These are phyloP conservation scores for Leptinotarsa texana DNA, from an alignment of 1,140 invertebrate genomes.

Conservation along the genomic window DNA sequence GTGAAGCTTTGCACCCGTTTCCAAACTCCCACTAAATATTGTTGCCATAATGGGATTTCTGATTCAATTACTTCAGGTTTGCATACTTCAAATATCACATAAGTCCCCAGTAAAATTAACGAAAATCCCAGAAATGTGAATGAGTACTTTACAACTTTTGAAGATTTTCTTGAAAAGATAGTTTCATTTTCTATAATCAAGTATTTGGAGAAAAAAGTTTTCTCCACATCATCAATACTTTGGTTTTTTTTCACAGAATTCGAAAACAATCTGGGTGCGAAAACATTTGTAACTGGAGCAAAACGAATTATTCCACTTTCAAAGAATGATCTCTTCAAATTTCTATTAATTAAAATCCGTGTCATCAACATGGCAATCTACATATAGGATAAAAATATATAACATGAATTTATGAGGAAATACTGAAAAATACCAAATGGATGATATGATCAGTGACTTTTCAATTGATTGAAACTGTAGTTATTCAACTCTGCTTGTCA, in stretches of 20 bases:
- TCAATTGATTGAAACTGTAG: slow-evolving; percentile 10
- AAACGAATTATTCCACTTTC: not conserved
- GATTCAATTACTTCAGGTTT: slow-evolving; percentile 71
- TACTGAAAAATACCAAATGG: not conserved
- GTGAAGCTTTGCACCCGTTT: slow-evolving; percentile 32
- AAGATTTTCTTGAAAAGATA: not conserved
- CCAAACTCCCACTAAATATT: slow-evolving; percentile 69
- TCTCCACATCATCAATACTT: not conserved
- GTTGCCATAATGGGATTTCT: slow-evolving; percentile 68
- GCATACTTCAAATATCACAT: slow-evolving; percentile 68
- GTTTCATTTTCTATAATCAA: not conserved
- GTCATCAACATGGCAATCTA: not conserved
- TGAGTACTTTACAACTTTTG: not conserved
- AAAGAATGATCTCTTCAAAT: not conserved
- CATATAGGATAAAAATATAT: not conserved
- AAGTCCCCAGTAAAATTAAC: slow-evolving; percentile 54
- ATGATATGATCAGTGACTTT: not conserved
- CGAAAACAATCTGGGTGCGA: not conserved
- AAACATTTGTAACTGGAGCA: not conserved
- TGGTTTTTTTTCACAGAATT: not conserved
- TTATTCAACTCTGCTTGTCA: not conserved
- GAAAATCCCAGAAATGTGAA: slow-evolving; percentile 53
- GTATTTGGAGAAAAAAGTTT: not conserved
- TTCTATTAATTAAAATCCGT: not conserved
- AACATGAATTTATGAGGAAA: not conserved